Conservation (phyloP, 2,888 invertebrate species). For the Caradrina clavipalpis region DNA sequence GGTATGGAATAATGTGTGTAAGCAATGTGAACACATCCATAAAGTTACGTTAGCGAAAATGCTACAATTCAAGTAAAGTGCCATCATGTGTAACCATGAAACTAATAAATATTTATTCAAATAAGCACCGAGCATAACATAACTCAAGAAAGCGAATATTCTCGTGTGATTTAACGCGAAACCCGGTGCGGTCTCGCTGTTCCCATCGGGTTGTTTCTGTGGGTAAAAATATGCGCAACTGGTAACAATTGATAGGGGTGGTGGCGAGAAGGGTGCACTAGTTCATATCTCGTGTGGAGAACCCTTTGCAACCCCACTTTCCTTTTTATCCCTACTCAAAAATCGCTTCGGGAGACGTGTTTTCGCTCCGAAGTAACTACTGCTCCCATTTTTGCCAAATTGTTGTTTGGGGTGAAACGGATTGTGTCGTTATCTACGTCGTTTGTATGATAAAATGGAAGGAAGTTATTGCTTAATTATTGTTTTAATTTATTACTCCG, state of each 20-base stretch:
- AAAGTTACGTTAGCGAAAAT: conserved; percentile 17
- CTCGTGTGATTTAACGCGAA: conserved; percentile 68
- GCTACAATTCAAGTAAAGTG: conserved; percentile 22
- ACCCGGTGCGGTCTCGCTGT: conserved; percentile 66
- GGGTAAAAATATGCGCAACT: conserved; percentile 87
- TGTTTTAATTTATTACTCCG: conserved; percentile 16
- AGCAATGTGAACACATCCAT: neutral
- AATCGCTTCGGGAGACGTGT: conserved; percentile 84
- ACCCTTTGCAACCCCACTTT: conserved; percentile 85
- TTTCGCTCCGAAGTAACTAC: conserved; percentile 82
- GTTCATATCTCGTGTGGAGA: conserved; percentile 78
- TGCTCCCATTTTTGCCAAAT: conserved; percentile 83
- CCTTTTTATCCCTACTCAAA: conserved; percentile 88
- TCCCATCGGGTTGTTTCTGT: conserved; percentile 73
- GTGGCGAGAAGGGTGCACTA: conserved; percentile 79
- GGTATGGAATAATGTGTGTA: conserved; percentile 8
- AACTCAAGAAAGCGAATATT: conserved; percentile 58
- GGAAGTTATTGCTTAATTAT: conserved; percentile 24
- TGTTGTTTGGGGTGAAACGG: conserved; percentile 70
- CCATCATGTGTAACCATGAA: conserved; percentile 27
- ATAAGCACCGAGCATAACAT: conserved; percentile 44
- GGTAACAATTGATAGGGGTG: conserved; percentile 87
- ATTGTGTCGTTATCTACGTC: conserved; percentile 66
- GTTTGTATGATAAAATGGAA: conserved; percentile 42
- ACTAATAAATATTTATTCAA: conserved; percentile 56